These are phyloP conservation scores for Thymallus thymallus DNA, from an alignment of 2,113 vertebrate genomes.

Conservation along the genomic window DNA sequence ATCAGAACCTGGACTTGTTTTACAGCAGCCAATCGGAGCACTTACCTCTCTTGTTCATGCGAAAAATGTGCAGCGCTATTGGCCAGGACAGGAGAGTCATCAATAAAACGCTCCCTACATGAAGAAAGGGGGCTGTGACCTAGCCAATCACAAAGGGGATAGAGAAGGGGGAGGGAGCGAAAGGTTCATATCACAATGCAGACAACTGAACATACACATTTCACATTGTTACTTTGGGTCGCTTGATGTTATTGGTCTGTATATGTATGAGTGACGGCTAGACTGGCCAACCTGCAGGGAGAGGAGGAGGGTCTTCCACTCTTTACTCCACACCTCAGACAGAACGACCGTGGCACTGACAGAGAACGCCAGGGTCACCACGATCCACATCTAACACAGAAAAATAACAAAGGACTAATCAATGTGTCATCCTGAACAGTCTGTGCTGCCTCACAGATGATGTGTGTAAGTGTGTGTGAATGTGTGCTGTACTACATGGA, in stretches of 20 bases:
- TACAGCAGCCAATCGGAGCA: background rate
- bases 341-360: conserved; percentile 70
- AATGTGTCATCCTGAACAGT: background rate
- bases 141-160: conserved; percentile 39
- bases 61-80: conserved; percentile 80
- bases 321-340: conserved; percentile 76
- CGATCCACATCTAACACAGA: conserved; percentile 72
- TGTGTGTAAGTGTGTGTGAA: too few species aligned
- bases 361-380: conserved; percentile 74
- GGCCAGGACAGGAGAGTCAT: conserved; percentile 85
- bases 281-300: conserved; percentile 79
- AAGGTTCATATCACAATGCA: background rate
- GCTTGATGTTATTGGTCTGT: background rate
- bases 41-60: conserved; percentile 80
- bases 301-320: conserved; percentile 80
- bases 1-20: too few species aligned
- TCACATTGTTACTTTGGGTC: background rate
- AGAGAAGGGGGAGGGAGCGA: background rate
- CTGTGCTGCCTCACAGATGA: too few species aligned
- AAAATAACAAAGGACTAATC: background rate
- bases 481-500: background rate
- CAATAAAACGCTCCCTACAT: conserved; percentile 74
- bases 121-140: conserved; percentile 86
- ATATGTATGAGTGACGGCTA: too few species aligned
- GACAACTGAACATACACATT: background rate